Percentiles rank a stretch among this genome's conserved stretches.
Evolutionary conservation across 2,888 invertebrate genomes (phyloP).

Genomic region (Conchocele bisecta): DNA sequence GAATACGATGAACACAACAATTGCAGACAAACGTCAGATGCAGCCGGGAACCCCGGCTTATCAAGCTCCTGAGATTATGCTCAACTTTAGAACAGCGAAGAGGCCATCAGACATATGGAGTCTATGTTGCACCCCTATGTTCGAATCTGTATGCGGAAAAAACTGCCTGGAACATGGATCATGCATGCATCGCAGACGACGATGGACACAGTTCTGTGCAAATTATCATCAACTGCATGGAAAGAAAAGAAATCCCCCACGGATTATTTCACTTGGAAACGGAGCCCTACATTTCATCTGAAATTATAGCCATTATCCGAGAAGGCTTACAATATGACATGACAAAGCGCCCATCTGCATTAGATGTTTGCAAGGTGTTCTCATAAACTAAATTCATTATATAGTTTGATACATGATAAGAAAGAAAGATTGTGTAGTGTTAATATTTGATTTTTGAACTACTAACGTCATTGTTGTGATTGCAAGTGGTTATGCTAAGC

Average conservation of each 20-base stretch:
- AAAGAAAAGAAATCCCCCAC: slow-evolving; percentile 5
- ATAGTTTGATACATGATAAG: too few relatives aligned
- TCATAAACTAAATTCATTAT: too few relatives aligned
- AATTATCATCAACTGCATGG: background rate
- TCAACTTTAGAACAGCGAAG: background rate
- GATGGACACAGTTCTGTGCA: background rate
- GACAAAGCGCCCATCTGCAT: slow-evolving; percentile 11
- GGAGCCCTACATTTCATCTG: background rate
- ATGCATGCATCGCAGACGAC: background rate
- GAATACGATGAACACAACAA: slow-evolving; percentile 29
- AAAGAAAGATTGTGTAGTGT: too few relatives aligned
- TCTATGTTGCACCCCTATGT: slow-evolving; percentile 9
- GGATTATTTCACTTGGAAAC: slow-evolving; percentile 6
- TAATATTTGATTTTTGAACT: too few relatives aligned
- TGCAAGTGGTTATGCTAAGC: too few relatives aligned
- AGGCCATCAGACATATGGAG: slow-evolving; percentile 7
- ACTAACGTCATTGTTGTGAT: too few relatives aligned
- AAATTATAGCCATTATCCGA: background rate
- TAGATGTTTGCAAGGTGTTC: slow-evolving; percentile 13
- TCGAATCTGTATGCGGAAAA: slow-evolving; percentile 1
- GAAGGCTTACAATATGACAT: slow-evolving; percentile 15
- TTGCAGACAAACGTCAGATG: background rate
- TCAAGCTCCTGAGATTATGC: slow-evolving; percentile 5
- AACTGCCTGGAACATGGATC: slow-evolving; percentile 3
- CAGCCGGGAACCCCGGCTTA: slow-evolving; percentile 28